Evolutionary conservation across 2,888 invertebrate species (phyloP).

Genomic region (Agrotis segetum): DNA sequence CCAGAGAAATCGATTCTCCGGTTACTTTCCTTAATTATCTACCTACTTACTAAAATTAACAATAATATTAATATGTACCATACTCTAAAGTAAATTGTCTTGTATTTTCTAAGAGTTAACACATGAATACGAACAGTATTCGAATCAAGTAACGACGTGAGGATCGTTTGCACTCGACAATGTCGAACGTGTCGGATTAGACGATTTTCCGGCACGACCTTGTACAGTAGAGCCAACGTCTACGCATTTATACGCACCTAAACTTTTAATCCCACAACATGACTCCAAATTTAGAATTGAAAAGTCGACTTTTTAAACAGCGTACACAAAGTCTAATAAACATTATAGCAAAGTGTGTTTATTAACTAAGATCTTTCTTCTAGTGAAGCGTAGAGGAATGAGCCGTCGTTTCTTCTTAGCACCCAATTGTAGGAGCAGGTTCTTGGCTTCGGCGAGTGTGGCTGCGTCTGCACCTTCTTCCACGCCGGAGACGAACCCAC

Average conservation of each 20-base stretch:
- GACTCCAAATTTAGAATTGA: conserved; percentile 13
- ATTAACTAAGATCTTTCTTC: conserved; percentile 93
- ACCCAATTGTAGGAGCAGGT: conserved; percentile 93
- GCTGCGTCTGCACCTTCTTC: conserved; percentile 90
- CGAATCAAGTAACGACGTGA: conserved; percentile 10
- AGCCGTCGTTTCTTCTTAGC: conserved; percentile 93
- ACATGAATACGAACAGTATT: conserved; percentile 7
- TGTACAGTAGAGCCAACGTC: conserved; percentile 11
- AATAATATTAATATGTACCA: conserved; percentile 38
- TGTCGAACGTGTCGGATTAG: conserved; percentile 50
- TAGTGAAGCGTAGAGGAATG: conserved; percentile 93
- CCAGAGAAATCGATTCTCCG: conserved; percentile 35
- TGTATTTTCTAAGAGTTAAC: conserved; percentile 10
- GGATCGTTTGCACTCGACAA: conserved; percentile 26
- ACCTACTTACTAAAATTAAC: conserved; percentile 29
- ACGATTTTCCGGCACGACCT: conserved; percentile 38
- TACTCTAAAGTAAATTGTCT: conserved; percentile 18
- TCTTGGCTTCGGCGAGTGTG: conserved; percentile 93
- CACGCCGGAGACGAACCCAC: conserved; percentile 94
- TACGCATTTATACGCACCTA: conserved; percentile 18
- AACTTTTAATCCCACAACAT: conserved; percentile 22
- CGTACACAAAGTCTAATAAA: conserved; percentile 52
- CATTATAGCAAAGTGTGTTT: conserved; percentile 84
- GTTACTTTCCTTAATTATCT: conserved; percentile 50
- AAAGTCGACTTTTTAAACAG: conserved; percentile 64